A percentile compares a stretch with the other conserved stretches of the same genome.
Conservation (phyloP, 2,888 invertebrate species). For the Lasioglossum morio region DNA sequence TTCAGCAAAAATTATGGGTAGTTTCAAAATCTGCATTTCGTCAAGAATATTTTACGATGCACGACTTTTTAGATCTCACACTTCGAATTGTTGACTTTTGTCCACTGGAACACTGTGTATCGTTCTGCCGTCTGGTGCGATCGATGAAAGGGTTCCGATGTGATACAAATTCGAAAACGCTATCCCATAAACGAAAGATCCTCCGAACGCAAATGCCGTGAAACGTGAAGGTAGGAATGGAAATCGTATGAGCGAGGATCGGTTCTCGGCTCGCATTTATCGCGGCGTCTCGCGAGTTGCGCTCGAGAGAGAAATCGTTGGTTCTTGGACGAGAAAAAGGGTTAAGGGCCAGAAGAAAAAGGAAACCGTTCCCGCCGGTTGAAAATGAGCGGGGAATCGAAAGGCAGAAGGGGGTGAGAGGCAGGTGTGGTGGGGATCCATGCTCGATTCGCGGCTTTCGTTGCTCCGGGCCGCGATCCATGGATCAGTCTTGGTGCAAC, state of each 20-base stretch:
- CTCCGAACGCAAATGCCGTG: background rate
- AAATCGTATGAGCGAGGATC: conserved; percentile 36
- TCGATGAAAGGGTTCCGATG: background rate
- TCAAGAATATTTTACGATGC: no score
- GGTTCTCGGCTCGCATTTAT: conserved; percentile 48
- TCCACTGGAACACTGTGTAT: background rate
- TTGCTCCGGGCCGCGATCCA: conserved; percentile 65
- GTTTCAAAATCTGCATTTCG: no score
- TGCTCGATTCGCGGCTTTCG: conserved; percentile 66
- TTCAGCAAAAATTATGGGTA: no score
- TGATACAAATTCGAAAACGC: background rate
- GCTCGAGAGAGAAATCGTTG: conserved; percentile 46
- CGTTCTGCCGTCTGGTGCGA: background rate
- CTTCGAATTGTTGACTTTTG: no score
- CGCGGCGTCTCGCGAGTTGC: conserved; percentile 34
- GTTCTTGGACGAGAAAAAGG: conserved; percentile 51
- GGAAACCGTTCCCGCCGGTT: conserved; percentile 56
- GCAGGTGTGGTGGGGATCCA: conserved; percentile 71
- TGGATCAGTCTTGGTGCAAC: conserved; percentile 77
- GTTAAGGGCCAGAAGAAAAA: conserved; percentile 54
- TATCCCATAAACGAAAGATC: background rate
- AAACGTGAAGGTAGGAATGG: conserved; percentile 10
- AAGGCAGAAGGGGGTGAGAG: conserved; percentile 70
- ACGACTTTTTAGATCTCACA: no score
- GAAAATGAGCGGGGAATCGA: conserved; percentile 60